phyloP scores from a whole-genome alignment of 2,888 invertebrate species.

The Rutpela maculata region DNA sequence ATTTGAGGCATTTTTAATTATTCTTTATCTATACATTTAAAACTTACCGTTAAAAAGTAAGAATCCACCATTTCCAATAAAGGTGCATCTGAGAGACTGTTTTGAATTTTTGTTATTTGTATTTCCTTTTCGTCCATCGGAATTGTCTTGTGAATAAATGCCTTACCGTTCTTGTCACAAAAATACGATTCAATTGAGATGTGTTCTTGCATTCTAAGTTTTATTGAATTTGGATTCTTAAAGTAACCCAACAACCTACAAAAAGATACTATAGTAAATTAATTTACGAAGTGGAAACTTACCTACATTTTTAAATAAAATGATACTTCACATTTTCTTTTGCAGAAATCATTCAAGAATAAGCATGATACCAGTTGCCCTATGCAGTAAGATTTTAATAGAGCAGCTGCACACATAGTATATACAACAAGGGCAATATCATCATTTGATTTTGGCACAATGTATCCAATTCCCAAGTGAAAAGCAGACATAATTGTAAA shows the following conservation, averaged over 20 bases:
- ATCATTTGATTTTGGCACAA: conserved; percentile 32
- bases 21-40: neutral
- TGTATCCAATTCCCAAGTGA: conserved; percentile 37
- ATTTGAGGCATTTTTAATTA: no score
- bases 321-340: neutral
- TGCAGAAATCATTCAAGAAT: conserved; percentile 18
- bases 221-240: neutral
- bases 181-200: conserved; percentile 37
- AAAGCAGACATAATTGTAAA: conserved; percentile 42
- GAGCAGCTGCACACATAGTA: conserved; percentile 16
- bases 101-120: conserved; percentile 26
- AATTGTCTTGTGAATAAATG: conserved; percentile 37
- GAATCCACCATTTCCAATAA: conserved; percentile 45
- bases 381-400: conserved; percentile 15
- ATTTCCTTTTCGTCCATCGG: conserved; percentile 20
- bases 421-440: conserved; percentile 25
- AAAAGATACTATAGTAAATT: neutral
- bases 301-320: conserved; percentile 23
- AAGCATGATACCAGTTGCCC: conserved; percentile 13
- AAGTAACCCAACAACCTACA: conserved; percentile 12
- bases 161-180: conserved; percentile 24
- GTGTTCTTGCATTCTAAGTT: conserved; percentile 16
- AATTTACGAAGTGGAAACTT: neutral
- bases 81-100: conserved; percentile 33
- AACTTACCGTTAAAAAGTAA: conserved; percentile 48